phyloP scores from a whole-genome alignment of 35 echinoderm and acorn worm genomes.

The Apostichopus japonicus region DNA sequence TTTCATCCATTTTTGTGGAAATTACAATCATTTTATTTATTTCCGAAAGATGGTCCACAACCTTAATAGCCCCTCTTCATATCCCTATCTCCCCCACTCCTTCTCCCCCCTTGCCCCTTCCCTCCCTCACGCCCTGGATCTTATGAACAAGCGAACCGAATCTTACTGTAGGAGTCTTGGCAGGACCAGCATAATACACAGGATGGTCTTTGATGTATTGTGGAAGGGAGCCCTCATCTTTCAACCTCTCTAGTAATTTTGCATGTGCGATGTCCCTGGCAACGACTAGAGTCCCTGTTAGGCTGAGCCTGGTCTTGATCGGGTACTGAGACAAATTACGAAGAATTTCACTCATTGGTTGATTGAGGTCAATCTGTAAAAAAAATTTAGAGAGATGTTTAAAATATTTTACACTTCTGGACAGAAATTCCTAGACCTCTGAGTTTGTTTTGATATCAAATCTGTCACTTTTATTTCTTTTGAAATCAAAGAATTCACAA shows the following conservation, averaged over 20 bases:
- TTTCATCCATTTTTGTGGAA: too few relatives aligned
- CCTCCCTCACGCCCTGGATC: too few relatives aligned
- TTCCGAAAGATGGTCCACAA: too few relatives aligned
- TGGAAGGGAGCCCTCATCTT: constrained; percentile 76
- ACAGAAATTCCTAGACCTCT: too few relatives aligned
- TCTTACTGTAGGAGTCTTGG: constrained; percentile 93
- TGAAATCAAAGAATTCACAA: too few relatives aligned
- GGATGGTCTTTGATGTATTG: constrained; percentile 98
- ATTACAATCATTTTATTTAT: too few relatives aligned
- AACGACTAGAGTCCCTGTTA: constrained; percentile 93
- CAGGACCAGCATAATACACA: constrained; percentile 97
- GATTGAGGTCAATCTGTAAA: constrained; percentile 81
- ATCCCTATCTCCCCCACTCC: too few relatives aligned
- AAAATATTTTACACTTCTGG: not conserved
- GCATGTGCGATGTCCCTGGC: constrained; percentile 98
- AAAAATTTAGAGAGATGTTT: not conserved
- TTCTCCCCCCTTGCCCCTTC: too few relatives aligned
- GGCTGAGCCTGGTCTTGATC: constrained; percentile 84
- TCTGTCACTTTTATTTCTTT: too few relatives aligned
- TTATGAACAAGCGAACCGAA: too few relatives aligned
- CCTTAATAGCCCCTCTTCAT: too few relatives aligned
- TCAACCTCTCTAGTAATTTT: constrained; percentile 84
- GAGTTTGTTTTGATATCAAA: too few relatives aligned
- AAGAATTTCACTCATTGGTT: constrained; percentile 86
- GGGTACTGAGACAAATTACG: constrained; percentile 72